Evolutionary conservation across 2,797 vertebrate species (phyloP), one percentile per base, ranked within the genome.

Genomic region (Sciurus carolinensis): DNA sequence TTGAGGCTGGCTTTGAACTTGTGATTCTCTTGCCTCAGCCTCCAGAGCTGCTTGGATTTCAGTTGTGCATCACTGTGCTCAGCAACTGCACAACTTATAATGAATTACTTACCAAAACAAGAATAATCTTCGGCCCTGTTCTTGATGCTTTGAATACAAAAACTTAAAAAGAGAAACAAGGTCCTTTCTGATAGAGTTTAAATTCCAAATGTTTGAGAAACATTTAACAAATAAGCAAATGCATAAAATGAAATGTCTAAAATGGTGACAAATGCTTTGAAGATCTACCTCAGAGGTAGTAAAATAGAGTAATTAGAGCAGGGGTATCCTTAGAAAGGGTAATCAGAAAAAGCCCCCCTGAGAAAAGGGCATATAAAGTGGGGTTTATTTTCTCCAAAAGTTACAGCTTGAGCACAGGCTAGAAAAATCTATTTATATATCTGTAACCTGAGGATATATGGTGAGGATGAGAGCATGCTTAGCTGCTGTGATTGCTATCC

Each of bases 31-130:
- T 47, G 44, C 5, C 44, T 47, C 44, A 47, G 44, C 44, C 44
- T 47, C 44, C 44, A 47, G 44, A 47, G 44, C 44, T 47, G 9
- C 7, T 47, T 4, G 44, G 9, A 47, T 47, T 47, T 47, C 44
- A 7, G 44, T 47, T 47, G 44, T 47, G 44, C 44, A 47, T 7
- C 44, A 47, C 44, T 47, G 44, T 47, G 39, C 39, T 39, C 39
- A 39, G 39, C 39, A 39, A 39, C 39, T 39, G 44, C 44, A 47
- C 44, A 47, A 47, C 44, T 87, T 73, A 80, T 54, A 87, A 88
- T 80, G 81, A 80, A 73, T 52, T 90, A 83, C 62, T 91, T 92
- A 79, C 72, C 33, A 47, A 92, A 87, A 42, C 13, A 89, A 88
- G 12, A 50, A 39, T 91, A 12, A 36, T 57, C 83, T 73, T 85